Percentiles rank a stretch among this genome's conserved stretches.
Evolutionary conservation across 1,140 invertebrate genomes (phyloP).

Genomic region (Zaprionus davidi): DNA sequence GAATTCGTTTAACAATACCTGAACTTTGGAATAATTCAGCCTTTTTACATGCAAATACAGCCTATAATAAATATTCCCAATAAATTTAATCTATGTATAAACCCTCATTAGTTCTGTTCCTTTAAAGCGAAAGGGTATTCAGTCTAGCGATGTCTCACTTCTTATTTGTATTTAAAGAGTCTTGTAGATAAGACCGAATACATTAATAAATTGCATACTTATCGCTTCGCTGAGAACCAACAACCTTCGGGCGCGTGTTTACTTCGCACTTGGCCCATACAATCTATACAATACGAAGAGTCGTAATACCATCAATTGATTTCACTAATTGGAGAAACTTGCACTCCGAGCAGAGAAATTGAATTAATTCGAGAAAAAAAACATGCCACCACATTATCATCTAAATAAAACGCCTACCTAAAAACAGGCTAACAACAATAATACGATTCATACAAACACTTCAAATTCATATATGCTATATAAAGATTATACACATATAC

Average conservation of each 20-base stretch:
- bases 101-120: not conserved
- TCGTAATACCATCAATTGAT: conserved; percentile 1
- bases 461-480: conserved; percentile 13
- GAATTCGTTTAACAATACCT: no score
- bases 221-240: conserved; percentile 11
- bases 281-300: not conserved
- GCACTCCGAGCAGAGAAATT: conserved; percentile 8
- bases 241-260: conserved; percentile 28
- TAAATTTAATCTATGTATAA: no score
- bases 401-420: conserved; percentile 24
- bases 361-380: conserved; percentile 12
- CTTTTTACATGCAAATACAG: no score
- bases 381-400: conserved; percentile 42
- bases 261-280: conserved; percentile 1
- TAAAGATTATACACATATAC: conserved; percentile 18
- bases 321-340: not conserved
- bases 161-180: not conserved
- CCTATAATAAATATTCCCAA: no score
- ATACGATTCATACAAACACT: conserved; percentile 6
- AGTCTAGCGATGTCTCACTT: not conserved
- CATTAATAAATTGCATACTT: conserved; percentile 30
- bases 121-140: not conserved
- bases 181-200: conserved; percentile 8
- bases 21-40: no score
- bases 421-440: conserved; percentile 34